phyloP scores from a whole-genome alignment of 1,140 invertebrate species.

The Trichomalopsis sarcophagae region DNA sequence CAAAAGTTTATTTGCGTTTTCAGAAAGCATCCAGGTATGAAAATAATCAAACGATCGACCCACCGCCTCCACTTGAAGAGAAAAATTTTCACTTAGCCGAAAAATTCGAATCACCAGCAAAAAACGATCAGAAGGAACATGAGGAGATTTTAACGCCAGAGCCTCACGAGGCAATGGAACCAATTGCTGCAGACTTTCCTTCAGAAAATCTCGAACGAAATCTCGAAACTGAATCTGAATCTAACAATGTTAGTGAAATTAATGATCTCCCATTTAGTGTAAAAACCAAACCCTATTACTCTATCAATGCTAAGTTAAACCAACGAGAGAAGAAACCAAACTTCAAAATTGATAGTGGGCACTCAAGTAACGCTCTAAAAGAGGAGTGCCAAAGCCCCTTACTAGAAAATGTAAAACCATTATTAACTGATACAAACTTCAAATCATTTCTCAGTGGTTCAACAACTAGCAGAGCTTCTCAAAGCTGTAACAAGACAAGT shows the following conservation, averaged over 20 bases:
- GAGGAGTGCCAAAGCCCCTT: conserved; percentile 60
- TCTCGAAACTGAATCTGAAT: conserved; percentile 65
- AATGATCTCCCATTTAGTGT: conserved; percentile 70
- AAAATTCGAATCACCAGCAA: conserved; percentile 40
- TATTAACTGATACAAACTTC: conserved; percentile 67
- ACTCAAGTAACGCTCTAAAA: conserved; percentile 40
- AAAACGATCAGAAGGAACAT: conserved; percentile 43
- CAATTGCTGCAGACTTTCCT: conserved; percentile 45
- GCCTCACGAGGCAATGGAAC: conserved; percentile 49
- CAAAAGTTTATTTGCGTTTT: conserved; percentile 47
- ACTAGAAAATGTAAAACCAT: conserved; percentile 62
- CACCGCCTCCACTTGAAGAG: conserved; percentile 58
- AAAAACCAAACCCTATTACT: conserved; percentile 73
- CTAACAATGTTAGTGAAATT: conserved; percentile 60
- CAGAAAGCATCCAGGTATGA: conserved; percentile 69
- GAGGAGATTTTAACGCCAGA: conserved; percentile 50
- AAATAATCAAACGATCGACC: conserved; percentile 64
- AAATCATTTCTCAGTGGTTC: conserved; percentile 61
- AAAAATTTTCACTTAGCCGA: conserved; percentile 58
- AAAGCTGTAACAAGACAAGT: conserved; percentile 74
- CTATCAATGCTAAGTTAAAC: conserved; percentile 71
- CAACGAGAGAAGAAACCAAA: conserved; percentile 67
- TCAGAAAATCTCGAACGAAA: conserved; percentile 64
- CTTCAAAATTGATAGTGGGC: conserved; percentile 46
- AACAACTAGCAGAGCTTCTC: conserved; percentile 50